Conservation (phyloP, 1,140 invertebrate species). For the Prorops nasuta region DNA sequence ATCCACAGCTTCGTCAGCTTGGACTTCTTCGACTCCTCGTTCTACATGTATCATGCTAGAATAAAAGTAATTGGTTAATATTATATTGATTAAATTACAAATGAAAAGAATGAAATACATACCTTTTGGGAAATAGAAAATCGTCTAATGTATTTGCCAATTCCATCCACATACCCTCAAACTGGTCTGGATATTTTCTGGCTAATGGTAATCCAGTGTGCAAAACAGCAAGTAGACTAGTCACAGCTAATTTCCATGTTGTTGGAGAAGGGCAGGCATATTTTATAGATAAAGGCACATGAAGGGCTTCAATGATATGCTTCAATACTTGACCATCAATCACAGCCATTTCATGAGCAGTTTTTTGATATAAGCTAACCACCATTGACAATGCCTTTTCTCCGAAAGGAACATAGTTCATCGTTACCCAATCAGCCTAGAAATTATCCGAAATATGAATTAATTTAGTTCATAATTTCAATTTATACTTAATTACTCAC, state of each 20-base stretch:
- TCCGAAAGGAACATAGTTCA: conserved; percentile 87
- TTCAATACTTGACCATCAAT: conserved; percentile 75
- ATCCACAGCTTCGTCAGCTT: conserved; percentile 80
- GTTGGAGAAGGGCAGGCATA: conserved; percentile 79
- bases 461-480: background rate
- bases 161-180: conserved; percentile 78
- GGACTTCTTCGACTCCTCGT: conserved; percentile 77
- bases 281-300: conserved; percentile 76
- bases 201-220: conserved; percentile 85
- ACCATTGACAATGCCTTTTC: conserved; percentile 81
- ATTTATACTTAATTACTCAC: conserved; percentile 32
- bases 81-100: background rate
- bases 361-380: conserved; percentile 79
- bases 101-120: conserved; percentile 4
- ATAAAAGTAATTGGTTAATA: conserved; percentile 1
- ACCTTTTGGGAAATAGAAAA: conserved; percentile 84
- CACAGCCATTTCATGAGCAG: conserved; percentile 71
- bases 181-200: conserved; percentile 70
- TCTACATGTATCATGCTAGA: conserved; percentile 57
- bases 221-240: conserved; percentile 76
- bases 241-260: conserved; percentile 85
- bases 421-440: conserved; percentile 73
- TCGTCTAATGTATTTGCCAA: conserved; percentile 84
- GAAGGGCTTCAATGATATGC: conserved; percentile 74
- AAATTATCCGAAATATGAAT: conserved; percentile 28